phyloP scores from a whole-genome alignment of 2,113 vertebrate species.

The Cairina moschata region DNA sequence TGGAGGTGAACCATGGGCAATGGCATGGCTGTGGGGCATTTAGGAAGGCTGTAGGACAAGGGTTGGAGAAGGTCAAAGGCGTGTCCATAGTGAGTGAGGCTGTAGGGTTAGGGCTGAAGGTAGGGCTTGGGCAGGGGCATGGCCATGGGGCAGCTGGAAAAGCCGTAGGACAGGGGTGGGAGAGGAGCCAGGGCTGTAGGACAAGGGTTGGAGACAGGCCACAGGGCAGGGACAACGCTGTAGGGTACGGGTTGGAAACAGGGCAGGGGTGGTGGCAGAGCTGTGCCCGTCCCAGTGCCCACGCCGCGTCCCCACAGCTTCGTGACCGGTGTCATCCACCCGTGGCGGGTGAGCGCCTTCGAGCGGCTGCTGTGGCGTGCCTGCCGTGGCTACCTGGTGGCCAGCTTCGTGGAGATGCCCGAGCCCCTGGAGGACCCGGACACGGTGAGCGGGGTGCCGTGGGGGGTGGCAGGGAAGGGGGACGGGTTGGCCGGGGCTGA shows the following conservation, averaged over 20 bases:
- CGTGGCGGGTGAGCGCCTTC: constrained; percentile 87
- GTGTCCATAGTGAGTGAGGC: no score
- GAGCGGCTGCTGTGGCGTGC: constrained; percentile 94
- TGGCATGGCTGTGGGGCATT: neutral
- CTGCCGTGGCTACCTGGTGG: constrained; percentile 92
- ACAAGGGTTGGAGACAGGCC: neutral
- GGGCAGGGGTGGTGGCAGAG: neutral
- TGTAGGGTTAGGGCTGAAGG: neutral
- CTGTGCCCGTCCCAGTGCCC: rapidly evolving
- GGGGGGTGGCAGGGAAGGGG: rapidly evolving
- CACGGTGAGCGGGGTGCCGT: constrained; percentile 72
- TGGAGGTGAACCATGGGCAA: neutral
- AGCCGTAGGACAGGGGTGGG: neutral
- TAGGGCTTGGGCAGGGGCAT: neutral
- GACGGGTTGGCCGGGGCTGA: rapidly evolving
- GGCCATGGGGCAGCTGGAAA: rapidly evolving
- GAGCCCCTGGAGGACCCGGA: constrained; percentile 84
- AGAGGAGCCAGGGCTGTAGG: rapidly evolving
- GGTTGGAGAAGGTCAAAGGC: neutral
- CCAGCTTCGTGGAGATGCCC: constrained; percentile 89
- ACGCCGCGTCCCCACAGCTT: constrained; percentile 72
- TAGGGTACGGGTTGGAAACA: neutral
- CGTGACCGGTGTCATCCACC: constrained; percentile 90
- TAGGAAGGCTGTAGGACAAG: rapidly evolving
- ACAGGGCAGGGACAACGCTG: neutral